A percentile compares a stretch with the other conserved stretches of the same genome.
phyloP scores from a whole-genome alignment of 2,797 vertebrate species.

The Rhyacichthys aspro region DNA sequence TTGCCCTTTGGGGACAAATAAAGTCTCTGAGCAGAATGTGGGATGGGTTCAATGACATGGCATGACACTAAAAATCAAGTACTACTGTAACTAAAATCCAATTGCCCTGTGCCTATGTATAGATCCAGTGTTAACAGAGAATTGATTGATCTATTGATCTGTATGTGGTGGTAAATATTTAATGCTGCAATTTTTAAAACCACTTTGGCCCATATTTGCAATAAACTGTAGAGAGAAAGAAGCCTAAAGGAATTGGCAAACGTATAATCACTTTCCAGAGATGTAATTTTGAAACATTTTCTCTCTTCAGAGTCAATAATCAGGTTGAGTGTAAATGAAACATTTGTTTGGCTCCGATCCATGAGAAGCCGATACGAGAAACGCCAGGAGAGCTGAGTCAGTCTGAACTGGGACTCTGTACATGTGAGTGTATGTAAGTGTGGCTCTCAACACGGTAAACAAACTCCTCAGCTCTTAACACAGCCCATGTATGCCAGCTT shows the following conservation, averaged over 20 bases:
- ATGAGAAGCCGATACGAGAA: constrained; percentile 42
- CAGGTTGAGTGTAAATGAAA: constrained; percentile 63
- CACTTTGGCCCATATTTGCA: constrained; percentile 13
- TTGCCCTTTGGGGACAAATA: constrained; percentile 17
- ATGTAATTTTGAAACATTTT: constrained; percentile 40
- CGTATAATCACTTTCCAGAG: constrained; percentile 27
- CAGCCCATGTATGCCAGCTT: constrained; percentile 40
- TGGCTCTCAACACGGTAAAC: constrained; percentile 74
- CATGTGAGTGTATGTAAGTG: constrained; percentile 73
- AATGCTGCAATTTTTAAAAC: constrained; percentile 20
- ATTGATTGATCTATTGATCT: constrained; percentile 10
- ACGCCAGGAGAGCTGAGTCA: constrained; percentile 62
- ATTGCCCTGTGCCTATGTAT: constrained; percentile 8
- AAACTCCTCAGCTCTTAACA: constrained; percentile 70
- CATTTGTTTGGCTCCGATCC: constrained; percentile 55
- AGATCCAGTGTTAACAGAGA: constrained; percentile 6
- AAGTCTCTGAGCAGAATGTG: constrained; percentile 6
- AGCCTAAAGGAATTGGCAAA: constrained; percentile 42
- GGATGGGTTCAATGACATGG: constrained; percentile 13
- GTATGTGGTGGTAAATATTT: constrained; percentile 18
- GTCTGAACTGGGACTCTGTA: constrained; percentile 68
- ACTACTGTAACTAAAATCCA: constrained; percentile 10
- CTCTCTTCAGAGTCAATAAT: constrained; percentile 59
- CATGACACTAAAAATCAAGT: constrained; percentile 13
- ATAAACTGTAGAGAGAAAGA: constrained; percentile 13